phyloP scores from a whole-genome alignment of 2,113 vertebrate genomes.

The Chaetura pelagica region DNA sequence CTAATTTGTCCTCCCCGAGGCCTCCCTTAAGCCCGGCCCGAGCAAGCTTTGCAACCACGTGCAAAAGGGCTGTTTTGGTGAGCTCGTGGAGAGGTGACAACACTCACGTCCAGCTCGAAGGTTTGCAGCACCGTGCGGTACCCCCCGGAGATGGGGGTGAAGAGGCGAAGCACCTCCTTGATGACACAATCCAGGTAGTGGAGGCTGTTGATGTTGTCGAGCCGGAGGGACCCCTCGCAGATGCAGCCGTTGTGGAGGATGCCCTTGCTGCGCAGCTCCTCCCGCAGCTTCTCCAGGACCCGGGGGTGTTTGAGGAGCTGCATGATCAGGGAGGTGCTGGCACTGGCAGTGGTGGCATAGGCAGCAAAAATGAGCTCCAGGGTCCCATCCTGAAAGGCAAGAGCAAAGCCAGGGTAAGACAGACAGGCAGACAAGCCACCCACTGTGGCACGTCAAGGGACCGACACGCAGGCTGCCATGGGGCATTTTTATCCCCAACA shows the following conservation, averaged over 20 bases:
- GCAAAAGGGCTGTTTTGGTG: not conserved
- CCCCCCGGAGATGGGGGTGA: conserved; percentile 92
- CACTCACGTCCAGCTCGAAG: conserved; percentile 95
- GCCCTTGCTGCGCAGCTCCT: conserved; percentile 88
- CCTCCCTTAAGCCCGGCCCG: not conserved
- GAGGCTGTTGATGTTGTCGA: conserved; percentile 86
- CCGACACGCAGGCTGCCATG: accelerated
- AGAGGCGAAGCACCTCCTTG: conserved; percentile 96
- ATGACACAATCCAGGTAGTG: conserved; percentile 97
- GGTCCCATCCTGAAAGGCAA: conserved; percentile 86
- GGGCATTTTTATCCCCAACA: too few relatives aligned
- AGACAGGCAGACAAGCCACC: not conserved
- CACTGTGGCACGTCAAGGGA: accelerated
- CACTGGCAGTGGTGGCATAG: conserved; percentile 94
- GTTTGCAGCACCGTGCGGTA: conserved; percentile 96
- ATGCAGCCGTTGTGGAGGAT: conserved; percentile 92
- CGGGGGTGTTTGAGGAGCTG: conserved; percentile 92
- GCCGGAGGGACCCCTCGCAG: conserved; percentile 86
- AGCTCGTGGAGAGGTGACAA: accelerated
- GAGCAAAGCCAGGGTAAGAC: not conserved
- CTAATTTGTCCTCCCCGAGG: not conserved
- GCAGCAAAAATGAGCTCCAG: conserved; percentile 96
- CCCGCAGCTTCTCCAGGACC: conserved; percentile 91
- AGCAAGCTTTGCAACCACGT: not conserved
- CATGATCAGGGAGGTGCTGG: conserved; percentile 97